Percentiles rank a stretch among this genome's conserved stretches.
Conservation (phyloP, 2,888 invertebrate genomes). For the Omphaloscelis lunosa region DNA sequence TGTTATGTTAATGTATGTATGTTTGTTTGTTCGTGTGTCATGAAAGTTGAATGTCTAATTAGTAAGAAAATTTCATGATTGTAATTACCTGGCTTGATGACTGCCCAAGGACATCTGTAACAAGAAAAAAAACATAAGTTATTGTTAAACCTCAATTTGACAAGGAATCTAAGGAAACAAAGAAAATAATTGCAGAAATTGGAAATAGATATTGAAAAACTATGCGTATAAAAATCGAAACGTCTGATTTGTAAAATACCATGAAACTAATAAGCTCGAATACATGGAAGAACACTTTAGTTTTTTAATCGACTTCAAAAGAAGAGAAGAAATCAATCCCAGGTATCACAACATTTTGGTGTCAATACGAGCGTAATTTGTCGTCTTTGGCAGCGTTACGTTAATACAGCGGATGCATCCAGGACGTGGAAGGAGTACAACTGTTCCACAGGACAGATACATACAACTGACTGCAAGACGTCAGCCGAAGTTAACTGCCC, state of each 20-base stretch:
- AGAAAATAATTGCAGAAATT: background rate
- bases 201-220: background rate
- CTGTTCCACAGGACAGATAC: too few relatives aligned
- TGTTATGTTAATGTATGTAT: background rate
- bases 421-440: too few relatives aligned
- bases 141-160: background rate
- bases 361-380: too few relatives aligned
- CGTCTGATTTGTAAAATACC: background rate
- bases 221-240: background rate
- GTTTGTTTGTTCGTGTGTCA: background rate
- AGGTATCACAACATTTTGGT: too few relatives aligned
- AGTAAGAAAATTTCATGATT: background rate
- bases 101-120: conserved; percentile 51
- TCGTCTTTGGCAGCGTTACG: too few relatives aligned
- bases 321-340: too few relatives aligned
- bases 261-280: background rate
- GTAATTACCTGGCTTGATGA: conserved; percentile 49
- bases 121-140: conserved; percentile 2
- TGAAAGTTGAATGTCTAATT: background rate
- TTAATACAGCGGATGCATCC: too few relatives aligned
- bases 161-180: background rate
- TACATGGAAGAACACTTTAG: background rate
- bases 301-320: too few relatives aligned
- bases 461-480: too few relatives aligned
- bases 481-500: too few relatives aligned